phyloP scores from a whole-genome alignment of 2,113 vertebrate genomes.

The Peromyscus polionotus region DNA sequence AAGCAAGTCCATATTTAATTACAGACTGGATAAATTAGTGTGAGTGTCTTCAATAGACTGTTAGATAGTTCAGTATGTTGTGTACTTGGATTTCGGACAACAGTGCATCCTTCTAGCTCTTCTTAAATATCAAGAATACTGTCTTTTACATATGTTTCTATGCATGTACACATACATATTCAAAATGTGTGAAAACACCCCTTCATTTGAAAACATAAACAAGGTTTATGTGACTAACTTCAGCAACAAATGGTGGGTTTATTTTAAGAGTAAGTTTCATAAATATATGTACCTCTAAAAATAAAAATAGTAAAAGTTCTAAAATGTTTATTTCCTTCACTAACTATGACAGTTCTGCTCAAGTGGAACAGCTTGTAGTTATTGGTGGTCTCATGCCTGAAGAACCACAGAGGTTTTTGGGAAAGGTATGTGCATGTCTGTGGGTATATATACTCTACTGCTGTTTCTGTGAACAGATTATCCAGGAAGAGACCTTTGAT shows the following conservation, averaged over 20 bases:
- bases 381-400: slow-evolving; percentile 24
- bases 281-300: slow-evolving; percentile 73
- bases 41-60: not conserved
- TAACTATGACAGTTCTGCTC: slow-evolving; percentile 60
- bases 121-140: slow-evolving; percentile 56
- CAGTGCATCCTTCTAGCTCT: not conserved
- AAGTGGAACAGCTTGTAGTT: slow-evolving; percentile 62
- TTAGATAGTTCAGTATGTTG: slow-evolving; percentile 25
- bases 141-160: slow-evolving; percentile 70
- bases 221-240: slow-evolving; percentile 72
- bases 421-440: not conserved
- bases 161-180: slow-evolving; percentile 62
- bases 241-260: slow-evolving; percentile 72
- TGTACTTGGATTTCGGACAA: slow-evolving; percentile 46
- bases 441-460: not conserved
- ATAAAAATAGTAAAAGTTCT: slow-evolving; percentile 71
- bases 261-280: slow-evolving; percentile 78
- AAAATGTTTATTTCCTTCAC: slow-evolving; percentile 56
- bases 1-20: not conserved
- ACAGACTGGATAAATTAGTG: not conserved
- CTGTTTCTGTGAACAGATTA: not conserved
- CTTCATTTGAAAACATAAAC: slow-evolving; percentile 65
- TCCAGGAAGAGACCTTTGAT: not conserved
- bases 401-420: not conserved
- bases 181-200: slow-evolving; percentile 52